phyloP scores from a whole-genome alignment of 2,797 vertebrate species.

The Amazona finschi region DNA sequence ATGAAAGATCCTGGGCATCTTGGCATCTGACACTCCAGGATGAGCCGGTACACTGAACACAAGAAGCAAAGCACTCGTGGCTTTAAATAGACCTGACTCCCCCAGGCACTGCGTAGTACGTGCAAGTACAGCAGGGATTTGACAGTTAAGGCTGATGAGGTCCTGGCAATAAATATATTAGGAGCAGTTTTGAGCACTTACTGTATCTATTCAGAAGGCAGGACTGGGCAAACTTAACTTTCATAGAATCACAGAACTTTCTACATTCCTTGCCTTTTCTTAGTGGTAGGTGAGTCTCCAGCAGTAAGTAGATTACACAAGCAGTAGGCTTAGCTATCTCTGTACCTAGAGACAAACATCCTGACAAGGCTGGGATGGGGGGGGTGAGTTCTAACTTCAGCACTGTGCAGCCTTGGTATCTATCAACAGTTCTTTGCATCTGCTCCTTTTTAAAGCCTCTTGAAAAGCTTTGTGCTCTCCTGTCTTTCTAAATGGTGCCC shows the following conservation, averaged over 20 bases:
- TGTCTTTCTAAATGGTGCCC: not conserved
- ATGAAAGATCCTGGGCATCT: accelerated
- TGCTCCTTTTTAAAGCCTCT: not conserved
- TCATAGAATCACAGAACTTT: not conserved
- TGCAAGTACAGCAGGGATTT: not conserved
- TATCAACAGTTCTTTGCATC: not conserved
- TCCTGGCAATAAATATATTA: not conserved
- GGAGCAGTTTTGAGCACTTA: not conserved
- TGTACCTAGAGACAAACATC: not conserved
- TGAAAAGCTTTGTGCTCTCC: not conserved
- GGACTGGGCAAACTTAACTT: not conserved
- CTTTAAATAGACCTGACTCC: not conserved
- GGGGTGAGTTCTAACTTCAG: not conserved
- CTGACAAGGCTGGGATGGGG: accelerated
- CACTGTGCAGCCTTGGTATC: accelerated
- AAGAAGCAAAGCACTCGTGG: not conserved
- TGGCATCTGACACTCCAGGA: not conserved
- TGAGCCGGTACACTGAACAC: not conserved
- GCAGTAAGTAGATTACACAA: not conserved
- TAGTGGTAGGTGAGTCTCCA: not conserved
- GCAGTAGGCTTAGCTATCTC: not conserved
- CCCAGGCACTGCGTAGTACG: not conserved
- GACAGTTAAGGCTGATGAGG: not conserved
- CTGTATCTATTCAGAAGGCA: not conserved
- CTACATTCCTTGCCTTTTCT: not conserved